These are phyloP conservation scores for Arrhamphus sclerolepis DNA, from an alignment of 2,797 vertebrate species.

Conservation along the genomic window DNA sequence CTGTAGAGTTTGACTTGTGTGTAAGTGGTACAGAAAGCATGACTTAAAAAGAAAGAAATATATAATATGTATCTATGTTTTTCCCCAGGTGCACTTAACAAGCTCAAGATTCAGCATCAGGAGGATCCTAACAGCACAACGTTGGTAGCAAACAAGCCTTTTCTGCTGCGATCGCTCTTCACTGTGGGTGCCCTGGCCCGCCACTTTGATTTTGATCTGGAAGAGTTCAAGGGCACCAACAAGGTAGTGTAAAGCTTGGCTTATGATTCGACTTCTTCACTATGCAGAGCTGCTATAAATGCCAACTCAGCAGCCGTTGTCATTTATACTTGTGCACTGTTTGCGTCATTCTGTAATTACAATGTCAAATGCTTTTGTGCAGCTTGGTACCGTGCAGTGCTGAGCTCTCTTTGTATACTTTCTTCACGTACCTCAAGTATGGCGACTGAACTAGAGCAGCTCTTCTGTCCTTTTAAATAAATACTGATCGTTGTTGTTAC, in stretches of 20 bases:
- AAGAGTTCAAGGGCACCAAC: slow-evolving; percentile 96
- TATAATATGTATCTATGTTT: neutral
- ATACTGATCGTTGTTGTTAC: too few relatives aligned
- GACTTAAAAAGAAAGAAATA: too few relatives aligned
- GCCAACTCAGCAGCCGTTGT: neutral
- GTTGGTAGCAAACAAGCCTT: slow-evolving; percentile 91
- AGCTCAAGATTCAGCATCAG: slow-evolving; percentile 94
- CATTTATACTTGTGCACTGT: neutral
- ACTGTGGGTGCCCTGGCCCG: slow-evolving; percentile 94
- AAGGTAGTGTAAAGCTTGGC: slow-evolving; percentile 78
- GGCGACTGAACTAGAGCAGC: neutral
- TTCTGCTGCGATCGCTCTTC: slow-evolving; percentile 95
- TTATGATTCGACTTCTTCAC: neutral
- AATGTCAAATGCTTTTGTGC: neutral
- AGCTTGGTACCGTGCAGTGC: neutral
- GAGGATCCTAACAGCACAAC: slow-evolving; percentile 92
- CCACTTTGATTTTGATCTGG: slow-evolving; percentile 97
- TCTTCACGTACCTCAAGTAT: neutral
- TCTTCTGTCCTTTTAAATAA: too few relatives aligned
- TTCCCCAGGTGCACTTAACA: slow-evolving; percentile 89
- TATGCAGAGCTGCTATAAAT: neutral
- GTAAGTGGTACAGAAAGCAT: too few relatives aligned
- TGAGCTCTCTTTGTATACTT: neutral
- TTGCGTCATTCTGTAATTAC: neutral
- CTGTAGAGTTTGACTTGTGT: too few relatives aligned